Percentiles rank a stretch among this genome's conserved stretches.
These are phyloP conservation scores for Sarcoramphus papa DNA, from an alignment of 2,797 vertebrate species.

Conservation along the genomic window DNA sequence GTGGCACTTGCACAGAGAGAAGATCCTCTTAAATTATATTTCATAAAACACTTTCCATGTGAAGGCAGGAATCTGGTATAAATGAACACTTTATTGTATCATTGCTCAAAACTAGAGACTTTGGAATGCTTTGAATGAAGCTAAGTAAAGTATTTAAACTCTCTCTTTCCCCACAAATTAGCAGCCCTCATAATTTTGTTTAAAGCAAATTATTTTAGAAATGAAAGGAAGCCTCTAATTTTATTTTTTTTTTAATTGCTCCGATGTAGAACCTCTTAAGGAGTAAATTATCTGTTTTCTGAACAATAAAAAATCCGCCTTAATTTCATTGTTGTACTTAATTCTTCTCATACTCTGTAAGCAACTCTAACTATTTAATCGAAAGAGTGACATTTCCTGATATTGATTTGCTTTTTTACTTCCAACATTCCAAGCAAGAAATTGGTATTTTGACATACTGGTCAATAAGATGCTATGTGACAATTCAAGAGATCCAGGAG, in stretches of 20 bases:
- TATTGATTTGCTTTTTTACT: not conserved
- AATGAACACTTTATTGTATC: not conserved
- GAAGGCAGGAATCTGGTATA: not conserved
- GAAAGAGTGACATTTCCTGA: not conserved
- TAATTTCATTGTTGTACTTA: not conserved
- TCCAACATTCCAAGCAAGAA: not conserved
- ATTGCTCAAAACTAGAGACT: not conserved
- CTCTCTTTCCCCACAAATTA: fast-evolving
- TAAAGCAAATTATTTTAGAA: not conserved
- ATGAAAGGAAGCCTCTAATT: not conserved
- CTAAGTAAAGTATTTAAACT: not conserved
- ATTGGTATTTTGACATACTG: not conserved
- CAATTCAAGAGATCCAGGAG: not conserved
- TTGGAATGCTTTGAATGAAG: not conserved
- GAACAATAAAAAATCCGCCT: not conserved
- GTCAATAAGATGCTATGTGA: not conserved
- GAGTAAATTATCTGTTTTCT: not conserved
- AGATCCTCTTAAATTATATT: not conserved
- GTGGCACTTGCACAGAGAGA: not conserved
- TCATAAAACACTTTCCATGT: not conserved
- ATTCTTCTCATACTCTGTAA: not conserved
- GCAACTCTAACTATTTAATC: not conserved
- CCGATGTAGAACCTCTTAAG: not conserved
- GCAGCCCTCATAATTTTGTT: not conserved
- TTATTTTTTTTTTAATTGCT: not conserved